Base-by-base conservation (phyloP, 2,797 vertebrate genomes). In the Gila robusta region DNA sequence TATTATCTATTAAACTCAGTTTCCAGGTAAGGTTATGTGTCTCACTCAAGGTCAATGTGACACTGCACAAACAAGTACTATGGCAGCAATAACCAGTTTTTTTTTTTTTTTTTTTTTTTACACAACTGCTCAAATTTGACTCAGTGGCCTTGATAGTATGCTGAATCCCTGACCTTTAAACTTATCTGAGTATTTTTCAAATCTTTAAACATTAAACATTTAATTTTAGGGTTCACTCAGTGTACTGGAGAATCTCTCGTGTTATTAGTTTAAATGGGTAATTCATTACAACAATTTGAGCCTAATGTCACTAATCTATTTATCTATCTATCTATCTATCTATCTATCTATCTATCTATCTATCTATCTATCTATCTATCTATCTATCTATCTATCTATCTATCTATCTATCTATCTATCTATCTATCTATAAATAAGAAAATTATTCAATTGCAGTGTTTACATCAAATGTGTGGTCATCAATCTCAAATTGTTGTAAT, bases 11-110 rank as follows among this genome's bases (percentile, higher is more conserved):
- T 85, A 9, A 35, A 44, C 35, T 71, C 66, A n/a, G 35, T 12
- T 79, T 84, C 74, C 74, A 71, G 74, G 66, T 85, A 85, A 72
- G 66, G n/a, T 78, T 56, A 70, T 32, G 21, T 26, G 28, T 32
- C 28, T 79, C 28, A 71, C 26, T 17, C 37, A 79, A 47, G 76
- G 67, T 49, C 54, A 41, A 21, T 47, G 69, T 85, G 74, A 70
- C 83, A 49, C 44, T 54, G 28, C 6, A 62, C 52, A 85, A 72
- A 85, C 76, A 85, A 71, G 54, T n/a, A 47, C 35, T 26, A 79
- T 44, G 64, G 47, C 49, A 85, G 35, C 39, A 47, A 17, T 56
- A 41, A 28, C 26, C 59, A 9, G 16, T 66, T 3, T 39, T 10
- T 32, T 12, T 21, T 17, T 32, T 47, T n/a, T n/a, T n/a, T 35